These are phyloP conservation scores for Heptranchias perlo DNA, from an alignment of 2,113 vertebrate genomes.

Conservation along the genomic window DNA sequence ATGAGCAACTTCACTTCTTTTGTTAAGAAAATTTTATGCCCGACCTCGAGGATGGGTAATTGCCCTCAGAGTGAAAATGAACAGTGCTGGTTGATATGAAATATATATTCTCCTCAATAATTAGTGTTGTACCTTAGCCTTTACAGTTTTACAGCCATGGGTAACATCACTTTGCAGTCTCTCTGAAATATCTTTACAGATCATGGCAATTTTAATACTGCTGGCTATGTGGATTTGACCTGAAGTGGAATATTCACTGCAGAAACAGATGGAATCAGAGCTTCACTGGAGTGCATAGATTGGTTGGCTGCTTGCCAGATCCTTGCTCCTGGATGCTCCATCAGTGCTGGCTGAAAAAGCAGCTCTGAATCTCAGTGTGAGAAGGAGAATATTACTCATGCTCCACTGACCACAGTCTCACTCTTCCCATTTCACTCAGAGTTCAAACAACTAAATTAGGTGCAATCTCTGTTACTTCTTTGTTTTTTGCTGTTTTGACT, in stretches of 20 bases:
- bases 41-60: not conserved
- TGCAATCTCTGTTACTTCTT: not conserved
- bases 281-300: slow-evolving; percentile 55
- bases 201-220: slow-evolving; percentile 71
- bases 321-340: slow-evolving; percentile 43
- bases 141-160: slow-evolving; percentile 60
- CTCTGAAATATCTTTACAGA: slow-evolving; percentile 73
- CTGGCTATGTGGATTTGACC: slow-evolving; percentile 68
- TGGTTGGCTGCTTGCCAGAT: slow-evolving; percentile 60
- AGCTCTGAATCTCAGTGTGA: slow-evolving; percentile 38
- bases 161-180: slow-evolving; percentile 70
- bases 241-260: slow-evolving; percentile 63
- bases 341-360: slow-evolving; percentile 40
- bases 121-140: slow-evolving; percentile 56
- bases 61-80: slow-evolving; percentile 4
- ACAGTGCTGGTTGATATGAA: not conserved
- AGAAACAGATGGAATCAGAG: slow-evolving; percentile 66
- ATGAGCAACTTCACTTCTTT: slow-evolving; percentile 12
- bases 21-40: slow-evolving; percentile 20
- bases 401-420: slow-evolving; percentile 2
- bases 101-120: slow-evolving; percentile 53
- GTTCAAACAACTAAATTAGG: slow-evolving; percentile 34
- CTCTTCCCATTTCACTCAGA: not conserved
- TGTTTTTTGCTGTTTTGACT: slow-evolving; percentile 10
- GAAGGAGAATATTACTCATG: slow-evolving; percentile 33